Percentiles rank a stretch among this genome's conserved stretches.
phyloP scores from a whole-genome alignment of 2,113 vertebrate genomes.

The Nestor notabilis region DNA sequence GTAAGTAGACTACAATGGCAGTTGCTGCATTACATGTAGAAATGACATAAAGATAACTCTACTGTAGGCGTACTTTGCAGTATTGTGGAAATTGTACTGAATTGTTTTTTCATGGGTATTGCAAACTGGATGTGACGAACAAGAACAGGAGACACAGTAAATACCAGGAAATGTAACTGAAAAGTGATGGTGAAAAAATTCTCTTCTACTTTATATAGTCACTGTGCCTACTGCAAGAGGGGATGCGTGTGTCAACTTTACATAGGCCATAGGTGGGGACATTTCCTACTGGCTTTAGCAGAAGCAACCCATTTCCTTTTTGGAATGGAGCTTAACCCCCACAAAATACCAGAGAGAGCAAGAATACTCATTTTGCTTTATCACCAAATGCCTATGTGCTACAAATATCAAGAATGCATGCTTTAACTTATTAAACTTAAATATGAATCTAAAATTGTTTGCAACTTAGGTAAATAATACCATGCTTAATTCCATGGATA shows the following conservation, averaged over 20 bases:
- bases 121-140: rapidly evolving
- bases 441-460: not conserved
- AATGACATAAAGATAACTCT: not conserved
- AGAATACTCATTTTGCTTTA: not conserved
- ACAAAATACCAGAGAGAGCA: not conserved
- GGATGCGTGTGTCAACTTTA: not conserved
- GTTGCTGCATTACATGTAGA: not conserved
- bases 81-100: not conserved
- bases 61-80: not conserved
- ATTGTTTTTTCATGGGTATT: not conserved
- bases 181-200: not conserved
- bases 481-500: not conserved
- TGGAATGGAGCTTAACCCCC: not conserved
- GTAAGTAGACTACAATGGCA: not conserved
- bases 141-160: not conserved
- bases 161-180: not conserved
- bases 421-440: not conserved
- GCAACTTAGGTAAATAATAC: not conserved
- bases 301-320: not conserved
- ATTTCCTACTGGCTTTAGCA: not conserved
- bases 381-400: not conserved
- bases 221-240: not conserved
- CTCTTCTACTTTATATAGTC: not conserved
- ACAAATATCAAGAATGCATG: not conserved
- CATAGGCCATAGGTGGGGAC: rapidly evolving